Conservation (phyloP, 2,113 vertebrate species). For the Bubo scandiacus region DNA sequence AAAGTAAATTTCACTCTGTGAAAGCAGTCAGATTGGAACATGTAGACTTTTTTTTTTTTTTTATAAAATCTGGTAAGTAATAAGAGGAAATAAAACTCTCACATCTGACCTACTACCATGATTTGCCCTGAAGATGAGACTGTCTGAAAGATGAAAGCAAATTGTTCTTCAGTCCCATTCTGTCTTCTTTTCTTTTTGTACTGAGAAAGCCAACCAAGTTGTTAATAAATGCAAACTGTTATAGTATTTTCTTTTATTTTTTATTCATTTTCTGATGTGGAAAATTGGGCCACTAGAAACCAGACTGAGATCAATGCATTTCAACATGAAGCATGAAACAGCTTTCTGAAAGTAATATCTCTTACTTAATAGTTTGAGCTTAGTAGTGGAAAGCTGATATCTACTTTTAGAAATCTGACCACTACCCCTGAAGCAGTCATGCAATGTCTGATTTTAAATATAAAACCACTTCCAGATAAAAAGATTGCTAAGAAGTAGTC, state of each 20-base stretch:
- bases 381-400: background rate
- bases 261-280: background rate
- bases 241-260: background rate
- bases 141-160: background rate
- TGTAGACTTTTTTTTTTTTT: background rate
- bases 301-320: background rate
- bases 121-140: background rate
- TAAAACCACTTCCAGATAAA: background rate
- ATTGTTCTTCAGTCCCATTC: background rate
- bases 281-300: background rate
- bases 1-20: background rate
- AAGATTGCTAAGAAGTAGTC: background rate
- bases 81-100: background rate
- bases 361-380: background rate
- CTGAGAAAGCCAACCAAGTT: background rate
- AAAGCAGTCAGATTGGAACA: background rate
- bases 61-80: background rate
- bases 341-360: background rate
- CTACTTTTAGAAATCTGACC: background rate
- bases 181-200: background rate
- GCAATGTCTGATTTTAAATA: background rate
- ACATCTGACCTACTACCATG: background rate
- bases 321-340: background rate
- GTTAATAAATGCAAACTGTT: background rate
- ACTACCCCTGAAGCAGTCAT: background rate